Percentiles rank a stretch among this genome's conserved stretches.
phyloP scores from a whole-genome alignment of 35 echinoderm and acorn worm genomes.

The Apostichopus californicus region DNA sequence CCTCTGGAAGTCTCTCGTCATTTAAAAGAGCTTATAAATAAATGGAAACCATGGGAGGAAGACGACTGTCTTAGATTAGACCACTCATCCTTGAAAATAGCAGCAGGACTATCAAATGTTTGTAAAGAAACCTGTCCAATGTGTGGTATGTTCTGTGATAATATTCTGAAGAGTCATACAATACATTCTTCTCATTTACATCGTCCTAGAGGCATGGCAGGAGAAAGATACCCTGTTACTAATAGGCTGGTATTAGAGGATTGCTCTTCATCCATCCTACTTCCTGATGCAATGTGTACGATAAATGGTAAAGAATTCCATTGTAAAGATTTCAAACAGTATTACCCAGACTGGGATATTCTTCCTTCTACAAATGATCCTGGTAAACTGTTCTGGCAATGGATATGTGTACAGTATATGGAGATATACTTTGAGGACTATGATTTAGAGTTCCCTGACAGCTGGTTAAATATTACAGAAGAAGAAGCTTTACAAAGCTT shows the following conservation, averaged over 20 bases:
- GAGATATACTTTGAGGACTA: not conserved
- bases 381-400: not conserved
- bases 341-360: conserved; percentile 9
- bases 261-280: not conserved
- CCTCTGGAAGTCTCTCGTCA: not conserved
- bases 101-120: not conserved
- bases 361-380: not conserved
- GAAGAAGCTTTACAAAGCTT: no score
- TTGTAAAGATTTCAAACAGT: not conserved
- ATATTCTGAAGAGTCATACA: no score
- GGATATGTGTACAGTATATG: not conserved
- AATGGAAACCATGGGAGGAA: not conserved
- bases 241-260: conserved; percentile 12
- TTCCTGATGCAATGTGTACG: not conserved
- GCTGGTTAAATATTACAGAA: not conserved
- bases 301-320: not conserved
- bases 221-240: not conserved
- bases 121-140: not conserved
- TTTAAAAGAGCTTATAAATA: not conserved
- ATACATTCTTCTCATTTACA: no score
- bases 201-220: not conserved
- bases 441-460: not conserved
- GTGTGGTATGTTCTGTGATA: no score
- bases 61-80: not conserved
- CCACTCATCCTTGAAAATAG: not conserved